phyloP scores from a whole-genome alignment of 2,113 vertebrate species.

The Calonectris borealis region DNA sequence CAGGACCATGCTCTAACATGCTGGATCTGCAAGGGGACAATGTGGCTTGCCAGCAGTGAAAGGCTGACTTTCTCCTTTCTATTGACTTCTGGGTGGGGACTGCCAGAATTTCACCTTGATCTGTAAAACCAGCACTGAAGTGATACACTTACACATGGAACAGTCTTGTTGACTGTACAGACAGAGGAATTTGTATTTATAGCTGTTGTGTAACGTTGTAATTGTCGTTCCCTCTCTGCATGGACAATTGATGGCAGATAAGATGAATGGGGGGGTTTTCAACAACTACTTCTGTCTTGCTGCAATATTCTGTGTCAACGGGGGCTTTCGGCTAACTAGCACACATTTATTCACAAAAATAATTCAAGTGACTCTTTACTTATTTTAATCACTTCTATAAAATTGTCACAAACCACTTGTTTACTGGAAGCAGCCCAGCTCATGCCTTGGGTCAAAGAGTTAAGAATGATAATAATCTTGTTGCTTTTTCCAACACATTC shows the following conservation, averaged over 20 bases:
- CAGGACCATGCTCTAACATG: background rate
- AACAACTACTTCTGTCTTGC: background rate
- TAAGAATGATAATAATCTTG: background rate
- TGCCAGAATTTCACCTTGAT: background rate
- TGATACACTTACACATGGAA: accelerated
- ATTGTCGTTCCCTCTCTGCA: background rate
- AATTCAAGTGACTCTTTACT: background rate
- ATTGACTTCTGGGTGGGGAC: background rate
- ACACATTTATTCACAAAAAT: background rate
- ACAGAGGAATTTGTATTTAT: background rate
- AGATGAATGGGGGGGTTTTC: background rate
- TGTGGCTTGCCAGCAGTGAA: background rate
- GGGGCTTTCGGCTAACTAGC: background rate
- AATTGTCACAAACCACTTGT: background rate
- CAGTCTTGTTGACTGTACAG: background rate
- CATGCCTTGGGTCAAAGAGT: background rate
- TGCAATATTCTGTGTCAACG: background rate
- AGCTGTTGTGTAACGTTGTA: background rate
- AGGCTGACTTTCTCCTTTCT: background rate
- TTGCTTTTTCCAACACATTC: background rate
- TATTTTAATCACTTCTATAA: background rate
- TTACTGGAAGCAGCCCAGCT: background rate
- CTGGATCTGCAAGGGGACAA: background rate
- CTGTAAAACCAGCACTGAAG: background rate
- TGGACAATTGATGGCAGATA: background rate